A percentile compares a stretch with the other conserved stretches of the same genome.
These are phyloP conservation scores for Patagioenas fasciata DNA, from an alignment of 2,113 vertebrate genomes.

Conservation along the genomic window DNA sequence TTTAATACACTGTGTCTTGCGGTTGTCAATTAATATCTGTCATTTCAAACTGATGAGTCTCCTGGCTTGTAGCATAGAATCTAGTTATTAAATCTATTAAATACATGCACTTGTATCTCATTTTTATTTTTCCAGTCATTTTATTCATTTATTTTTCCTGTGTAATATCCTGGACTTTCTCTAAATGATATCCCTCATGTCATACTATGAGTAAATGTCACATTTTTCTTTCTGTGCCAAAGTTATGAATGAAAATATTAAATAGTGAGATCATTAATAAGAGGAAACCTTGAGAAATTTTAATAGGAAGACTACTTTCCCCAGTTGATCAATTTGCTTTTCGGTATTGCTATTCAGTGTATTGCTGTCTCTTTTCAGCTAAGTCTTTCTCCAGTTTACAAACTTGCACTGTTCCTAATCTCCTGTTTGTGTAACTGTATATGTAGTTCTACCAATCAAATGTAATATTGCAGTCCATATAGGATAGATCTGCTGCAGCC, in stretches of 20 bases:
- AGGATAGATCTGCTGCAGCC: background rate
- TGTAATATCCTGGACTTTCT: background rate
- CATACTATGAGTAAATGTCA: background rate
- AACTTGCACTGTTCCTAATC: background rate
- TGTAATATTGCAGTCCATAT: background rate
- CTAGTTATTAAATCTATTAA: background rate
- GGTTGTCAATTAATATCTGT: background rate
- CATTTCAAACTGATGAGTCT: background rate
- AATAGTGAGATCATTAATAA: background rate
- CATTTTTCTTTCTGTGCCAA: background rate
- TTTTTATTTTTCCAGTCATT: background rate
- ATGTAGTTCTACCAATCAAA: background rate
- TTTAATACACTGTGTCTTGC: background rate
- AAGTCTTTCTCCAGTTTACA: background rate
- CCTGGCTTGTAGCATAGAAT: background rate
- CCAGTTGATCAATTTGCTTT: background rate
- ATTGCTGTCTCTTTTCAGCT: background rate
- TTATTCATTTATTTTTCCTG: background rate
- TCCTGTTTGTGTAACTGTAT: background rate
- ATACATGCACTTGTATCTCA: background rate
- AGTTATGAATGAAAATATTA: background rate
- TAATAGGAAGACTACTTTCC: background rate
- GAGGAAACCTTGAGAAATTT: background rate
- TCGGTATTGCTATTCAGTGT: background rate
- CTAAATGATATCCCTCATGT: background rate